Percentiles rank a stretch among this genome's conserved stretches.
Evolutionary conservation across 2,888 invertebrate genomes (phyloP).

Genomic region (Drosophila sordidula): DNA sequence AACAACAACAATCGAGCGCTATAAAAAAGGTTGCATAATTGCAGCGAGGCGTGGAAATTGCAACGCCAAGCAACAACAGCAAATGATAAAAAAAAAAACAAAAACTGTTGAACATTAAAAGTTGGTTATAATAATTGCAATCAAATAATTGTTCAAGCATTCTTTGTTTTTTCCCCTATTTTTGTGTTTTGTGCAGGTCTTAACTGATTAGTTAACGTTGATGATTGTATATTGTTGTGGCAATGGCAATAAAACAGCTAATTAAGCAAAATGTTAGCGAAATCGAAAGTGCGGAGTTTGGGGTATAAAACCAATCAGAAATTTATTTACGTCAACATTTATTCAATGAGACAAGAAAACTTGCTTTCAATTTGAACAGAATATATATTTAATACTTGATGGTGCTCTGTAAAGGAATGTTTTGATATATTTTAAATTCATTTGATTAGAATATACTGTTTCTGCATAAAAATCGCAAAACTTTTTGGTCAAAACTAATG

Average conservation of each 20-base stretch:
- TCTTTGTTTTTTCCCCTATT: constrained; percentile 2
- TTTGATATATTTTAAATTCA: no score
- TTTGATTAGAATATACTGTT: no score
- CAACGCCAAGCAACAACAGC: constrained; percentile 13
- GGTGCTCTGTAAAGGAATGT: no score
- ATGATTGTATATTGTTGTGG: constrained; percentile 15
- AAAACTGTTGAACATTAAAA: constrained; percentile 37
- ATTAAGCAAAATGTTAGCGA: constrained; percentile 13
- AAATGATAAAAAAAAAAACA: constrained; percentile 11
- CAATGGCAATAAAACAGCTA: constrained; percentile 24
- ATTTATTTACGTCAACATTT: neutral
- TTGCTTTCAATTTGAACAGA: no score
- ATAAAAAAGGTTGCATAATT: constrained; percentile 68
- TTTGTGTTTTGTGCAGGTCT: constrained; percentile 7
- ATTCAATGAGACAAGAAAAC: neutral
- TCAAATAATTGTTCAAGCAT: constrained; percentile 44
- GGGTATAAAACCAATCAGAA: neutral
- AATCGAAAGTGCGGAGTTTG: neutral
- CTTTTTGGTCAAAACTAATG: no score
- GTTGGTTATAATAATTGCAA: constrained; percentile 49
- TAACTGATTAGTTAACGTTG: constrained; percentile 29
- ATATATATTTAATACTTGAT: no score
- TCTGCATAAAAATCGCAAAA: no score
- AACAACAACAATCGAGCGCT: constrained; percentile 28
- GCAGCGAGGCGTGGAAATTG: constrained; percentile 55